These are phyloP conservation scores for Pangasius larnaudii DNA, from an alignment of 2,797 vertebrate species.

Conservation along the genomic window DNA sequence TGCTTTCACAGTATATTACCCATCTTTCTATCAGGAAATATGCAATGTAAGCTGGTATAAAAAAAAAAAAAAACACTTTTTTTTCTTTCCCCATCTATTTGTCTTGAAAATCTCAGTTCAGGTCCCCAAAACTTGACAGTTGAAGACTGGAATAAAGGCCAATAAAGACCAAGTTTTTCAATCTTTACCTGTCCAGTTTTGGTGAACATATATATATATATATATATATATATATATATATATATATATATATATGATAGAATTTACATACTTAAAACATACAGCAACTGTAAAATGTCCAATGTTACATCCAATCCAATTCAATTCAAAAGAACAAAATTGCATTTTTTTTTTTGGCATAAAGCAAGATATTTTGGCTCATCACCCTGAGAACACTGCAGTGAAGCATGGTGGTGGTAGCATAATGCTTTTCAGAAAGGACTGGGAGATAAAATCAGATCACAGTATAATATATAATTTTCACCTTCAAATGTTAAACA, in stretches of 20 bases:
- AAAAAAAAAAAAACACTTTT: too few relatives aligned
- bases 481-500: not conserved
- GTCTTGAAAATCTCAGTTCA: not conserved
- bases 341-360: not conserved
- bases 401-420: not conserved
- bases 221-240: too few relatives aligned
- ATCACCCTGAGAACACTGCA: not conserved
- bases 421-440: not conserved
- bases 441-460: not conserved
- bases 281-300: too few relatives aligned
- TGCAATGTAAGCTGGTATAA: too few relatives aligned
- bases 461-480: not conserved
- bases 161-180: not conserved
- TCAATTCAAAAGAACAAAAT: not conserved
- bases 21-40: not conserved
- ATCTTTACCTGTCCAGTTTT: not conserved
- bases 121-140: not conserved
- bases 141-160: not conserved
- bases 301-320: too few relatives aligned
- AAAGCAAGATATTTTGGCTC: not conserved
- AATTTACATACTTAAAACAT: too few relatives aligned
- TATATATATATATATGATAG: too few relatives aligned
- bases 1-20: not conserved
- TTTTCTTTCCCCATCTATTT: not conserved
- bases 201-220: not conserved